A percentile compares a stretch with the other conserved stretches of the same genome.
phyloP scores from a whole-genome alignment of 2,113 vertebrate genomes.

The Diglossa brunneiventris region DNA sequence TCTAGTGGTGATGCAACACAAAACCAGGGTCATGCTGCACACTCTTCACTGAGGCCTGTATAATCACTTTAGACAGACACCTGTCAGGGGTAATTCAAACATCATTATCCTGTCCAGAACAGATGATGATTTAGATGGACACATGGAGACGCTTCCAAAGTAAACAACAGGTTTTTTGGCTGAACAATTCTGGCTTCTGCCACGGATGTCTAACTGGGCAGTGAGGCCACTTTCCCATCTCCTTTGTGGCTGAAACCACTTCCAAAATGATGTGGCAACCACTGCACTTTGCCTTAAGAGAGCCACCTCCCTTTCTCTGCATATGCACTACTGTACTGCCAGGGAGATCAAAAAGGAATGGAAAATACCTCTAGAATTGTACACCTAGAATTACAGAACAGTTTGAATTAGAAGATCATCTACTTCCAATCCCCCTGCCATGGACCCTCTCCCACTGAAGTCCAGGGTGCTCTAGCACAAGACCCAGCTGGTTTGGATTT shows the following conservation, averaged over 20 bases:
- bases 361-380: neutral
- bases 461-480: neutral
- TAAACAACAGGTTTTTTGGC: neutral
- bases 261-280: neutral
- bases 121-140: neutral
- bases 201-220: neutral
- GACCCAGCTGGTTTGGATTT: neutral
- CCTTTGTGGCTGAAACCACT: neutral
- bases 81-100: neutral
- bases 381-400: too few relatives aligned
- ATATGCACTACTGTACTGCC: neutral
- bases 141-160: neutral
- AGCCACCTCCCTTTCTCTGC: neutral
- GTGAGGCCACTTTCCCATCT: accelerated
- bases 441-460: neutral
- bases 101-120: neutral
- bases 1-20: neutral
- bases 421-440: neutral
- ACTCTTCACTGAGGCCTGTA: neutral
- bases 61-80: neutral
- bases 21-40: neutral
- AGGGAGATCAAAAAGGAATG: neutral
- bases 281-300: neutral
- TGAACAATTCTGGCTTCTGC: neutral
- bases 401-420: neutral